These are phyloP conservation scores for Anguilla rostrata DNA, from an alignment of 2,113 vertebrate genomes.

Conservation along the genomic window DNA sequence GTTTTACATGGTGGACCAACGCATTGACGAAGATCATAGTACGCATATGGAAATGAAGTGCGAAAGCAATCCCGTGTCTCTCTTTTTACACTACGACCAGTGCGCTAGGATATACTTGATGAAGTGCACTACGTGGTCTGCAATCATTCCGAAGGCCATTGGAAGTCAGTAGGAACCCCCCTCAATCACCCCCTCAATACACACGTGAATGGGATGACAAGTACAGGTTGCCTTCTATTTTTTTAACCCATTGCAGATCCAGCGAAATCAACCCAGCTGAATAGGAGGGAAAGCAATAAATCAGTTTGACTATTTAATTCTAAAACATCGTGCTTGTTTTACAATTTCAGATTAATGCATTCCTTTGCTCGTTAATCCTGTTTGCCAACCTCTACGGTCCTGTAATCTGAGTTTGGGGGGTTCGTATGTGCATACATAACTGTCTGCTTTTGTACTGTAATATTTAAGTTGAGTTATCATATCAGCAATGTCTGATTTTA, in stretches of 20 bases:
- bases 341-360: conserved; percentile 73
- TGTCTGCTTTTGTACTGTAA: conserved; percentile 93
- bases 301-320: conserved; percentile 73
- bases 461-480: conserved; percentile 87
- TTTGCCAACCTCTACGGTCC: conserved; percentile 60
- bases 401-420: conserved; percentile 59
- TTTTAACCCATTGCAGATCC: conserved; percentile 21
- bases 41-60: conserved; percentile 34
- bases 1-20: conserved; percentile 56
- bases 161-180: conserved; percentile 32
- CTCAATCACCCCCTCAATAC: not conserved
- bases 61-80: conserved; percentile 40
- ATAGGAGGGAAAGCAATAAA: conserved; percentile 84
- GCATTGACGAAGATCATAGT: conserved; percentile 50
- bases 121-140: conserved; percentile 41
- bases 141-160: conserved; percentile 25
- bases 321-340: conserved; percentile 55
- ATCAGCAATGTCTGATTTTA: conserved; percentile 97
- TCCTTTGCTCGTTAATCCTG: conserved; percentile 70
- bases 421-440: conserved; percentile 88
- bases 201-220: conserved; percentile 1
- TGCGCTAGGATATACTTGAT: conserved; percentile 37
- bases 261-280: conserved; percentile 53
- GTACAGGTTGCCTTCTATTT: conserved; percentile 24
- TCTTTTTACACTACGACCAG: conserved; percentile 27